These are phyloP conservation scores for human (Homo sapiens) DNA, from an alignment of 2,113 vertebrate genomes.

Conservation along the genomic window DNA sequence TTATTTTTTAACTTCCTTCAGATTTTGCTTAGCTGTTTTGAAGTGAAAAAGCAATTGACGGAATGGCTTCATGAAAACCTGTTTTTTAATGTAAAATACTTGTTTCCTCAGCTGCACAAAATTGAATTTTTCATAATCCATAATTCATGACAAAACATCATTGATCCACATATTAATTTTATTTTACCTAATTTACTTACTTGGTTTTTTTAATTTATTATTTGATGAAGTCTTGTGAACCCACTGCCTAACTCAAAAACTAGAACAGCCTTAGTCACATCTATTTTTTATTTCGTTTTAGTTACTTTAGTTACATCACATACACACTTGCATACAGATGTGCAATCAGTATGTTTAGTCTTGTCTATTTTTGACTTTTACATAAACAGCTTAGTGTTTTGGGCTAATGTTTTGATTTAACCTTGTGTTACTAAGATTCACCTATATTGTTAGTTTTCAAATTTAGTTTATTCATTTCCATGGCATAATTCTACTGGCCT, in stretches of 20 bases:
- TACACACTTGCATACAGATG: background rate
- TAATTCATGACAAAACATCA: background rate
- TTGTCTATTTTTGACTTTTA: slow-evolving; percentile 10
- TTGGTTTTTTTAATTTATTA: background rate
- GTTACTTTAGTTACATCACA: background rate
- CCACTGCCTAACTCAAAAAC: background rate
- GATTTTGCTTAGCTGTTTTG: background rate
- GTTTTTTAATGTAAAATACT: background rate
- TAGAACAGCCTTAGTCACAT: background rate
- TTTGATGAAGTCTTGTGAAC: background rate
- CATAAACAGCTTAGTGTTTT: background rate
- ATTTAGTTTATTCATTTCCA: background rate
- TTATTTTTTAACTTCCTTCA: background rate
- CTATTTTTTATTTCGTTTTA: background rate
- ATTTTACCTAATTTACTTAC: background rate
- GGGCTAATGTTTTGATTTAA: background rate
- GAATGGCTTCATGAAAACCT: slow-evolving; percentile 4
- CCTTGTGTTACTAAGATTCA: background rate
- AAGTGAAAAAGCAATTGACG: background rate
- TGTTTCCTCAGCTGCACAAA: background rate
- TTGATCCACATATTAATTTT: background rate
- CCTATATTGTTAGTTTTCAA: background rate
- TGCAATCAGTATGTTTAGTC: background rate
- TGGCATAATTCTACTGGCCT: background rate
- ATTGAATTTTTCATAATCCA: background rate